phyloP scores from a whole-genome alignment of 2,888 invertebrate species.

The Pristionchus japonicus region DNA sequence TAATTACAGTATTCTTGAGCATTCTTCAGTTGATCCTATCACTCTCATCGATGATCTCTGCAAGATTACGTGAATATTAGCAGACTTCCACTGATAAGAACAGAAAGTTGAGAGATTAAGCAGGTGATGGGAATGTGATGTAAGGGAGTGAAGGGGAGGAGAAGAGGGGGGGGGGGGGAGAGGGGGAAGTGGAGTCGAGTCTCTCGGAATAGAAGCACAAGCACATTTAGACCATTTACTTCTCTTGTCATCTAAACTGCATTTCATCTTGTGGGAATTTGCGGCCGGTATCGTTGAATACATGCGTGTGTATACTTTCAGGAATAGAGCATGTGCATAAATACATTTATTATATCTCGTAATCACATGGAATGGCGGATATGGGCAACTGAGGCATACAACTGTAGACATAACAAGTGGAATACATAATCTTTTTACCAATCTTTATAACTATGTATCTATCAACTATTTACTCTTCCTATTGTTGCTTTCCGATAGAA shows the following conservation, averaged over 20 bases:
- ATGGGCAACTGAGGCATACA: neutral
- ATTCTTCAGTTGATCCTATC: neutral
- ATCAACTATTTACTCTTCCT: neutral
- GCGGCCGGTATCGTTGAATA: too few relatives aligned
- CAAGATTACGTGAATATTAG: slow-evolving; percentile 26
- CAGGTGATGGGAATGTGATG: slow-evolving; percentile 27
- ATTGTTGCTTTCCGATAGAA: neutral
- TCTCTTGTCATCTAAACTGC: neutral
- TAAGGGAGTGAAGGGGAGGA: neutral
- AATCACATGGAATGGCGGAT: neutral
- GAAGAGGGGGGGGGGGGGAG: neutral
- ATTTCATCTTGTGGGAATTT: too few relatives aligned
- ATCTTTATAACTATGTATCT: neutral
- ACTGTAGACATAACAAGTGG: too few relatives aligned
- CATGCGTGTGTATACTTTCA: too few relatives aligned
- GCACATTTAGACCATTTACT: neutral
- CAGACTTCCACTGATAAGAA: slow-evolving; percentile 8
- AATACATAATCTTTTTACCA: neutral
- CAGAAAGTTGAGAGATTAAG: slow-evolving; percentile 39
- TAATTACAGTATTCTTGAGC: too few relatives aligned
- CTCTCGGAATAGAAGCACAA: neutral
- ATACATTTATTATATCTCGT: neutral
- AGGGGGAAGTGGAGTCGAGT: neutral
- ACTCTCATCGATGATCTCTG: slow-evolving; percentile 10
- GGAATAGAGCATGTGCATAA: neutral